A percentile compares a stretch with the other conserved stretches of the same genome.
Conservation (phyloP, 2,113 vertebrate species). For the Dryoscopus gambensis region DNA sequence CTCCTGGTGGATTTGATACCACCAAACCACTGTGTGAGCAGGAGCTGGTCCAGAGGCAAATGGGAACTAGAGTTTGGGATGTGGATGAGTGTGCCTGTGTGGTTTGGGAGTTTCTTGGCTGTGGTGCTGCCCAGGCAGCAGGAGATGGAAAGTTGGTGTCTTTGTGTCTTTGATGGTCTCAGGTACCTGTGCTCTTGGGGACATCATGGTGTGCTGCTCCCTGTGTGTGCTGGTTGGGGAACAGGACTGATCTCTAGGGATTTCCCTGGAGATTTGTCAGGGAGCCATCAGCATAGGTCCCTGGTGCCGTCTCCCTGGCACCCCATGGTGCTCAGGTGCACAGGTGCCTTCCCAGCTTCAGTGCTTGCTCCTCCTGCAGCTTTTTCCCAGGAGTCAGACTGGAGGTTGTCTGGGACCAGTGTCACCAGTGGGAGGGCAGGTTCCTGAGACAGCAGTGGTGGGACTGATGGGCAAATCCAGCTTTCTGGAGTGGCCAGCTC, state of each 20-base stretch:
- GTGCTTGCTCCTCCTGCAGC: not conserved
- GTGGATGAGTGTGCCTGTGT: not conserved
- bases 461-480: not conserved
- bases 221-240: not conserved
- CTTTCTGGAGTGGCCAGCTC: not conserved
- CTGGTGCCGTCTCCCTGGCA: not conserved
- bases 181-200: not conserved
- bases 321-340: not conserved
- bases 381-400: not conserved
- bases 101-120: not conserved
- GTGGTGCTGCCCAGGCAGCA: not conserved
- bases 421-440: not conserved
- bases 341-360: not conserved
- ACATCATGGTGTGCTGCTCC: rapidly evolving
- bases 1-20: not conserved
- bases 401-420: not conserved
- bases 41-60: not conserved
- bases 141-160: not conserved
- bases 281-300: not conserved
- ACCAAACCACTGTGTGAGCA: rapidly evolving
- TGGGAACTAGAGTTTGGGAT: not conserved
- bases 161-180: not conserved
- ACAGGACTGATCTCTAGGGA: not conserved
- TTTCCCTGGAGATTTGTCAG: not conserved
- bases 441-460: not conserved